Base-by-base conservation (phyloP, 2,888 invertebrate species). In the Trissolcus japonicus region DNA sequence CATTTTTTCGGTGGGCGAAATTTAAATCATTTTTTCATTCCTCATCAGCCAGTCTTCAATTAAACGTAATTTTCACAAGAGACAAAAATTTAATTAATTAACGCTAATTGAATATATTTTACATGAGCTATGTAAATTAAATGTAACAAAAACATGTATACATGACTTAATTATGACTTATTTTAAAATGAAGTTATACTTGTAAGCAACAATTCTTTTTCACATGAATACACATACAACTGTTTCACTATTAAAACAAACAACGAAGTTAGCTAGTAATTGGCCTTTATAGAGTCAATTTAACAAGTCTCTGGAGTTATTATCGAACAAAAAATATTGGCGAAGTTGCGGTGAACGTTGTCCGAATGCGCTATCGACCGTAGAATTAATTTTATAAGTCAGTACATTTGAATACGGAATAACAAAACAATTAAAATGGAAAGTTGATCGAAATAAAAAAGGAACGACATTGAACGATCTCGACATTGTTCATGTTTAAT, bases 271-370 rank as follows among this genome's bases (percentile, higher is more conserved):
- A 67, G 51, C 51, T 16, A 35, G 66, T 56, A 67, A 67, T 67
- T 67, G 66, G 66, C 50, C 57, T 67, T 59, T 67, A 57, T 67
- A 57, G 57, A 67, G 57, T 67, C 66, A 40, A 67, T 67, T 67
- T 67, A 67, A 57, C 66, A 67, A 59, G 57, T 59, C 57, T 57
- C 51, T 59, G 41, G 43, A 67, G 43, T 51, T 41, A 59, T 67
- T 67, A 67, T 67, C 41, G 56, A 56, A 48, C 66, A 57, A 57
- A 21, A 59, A 46, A 16, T 46, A 16, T 43, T 43, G 55, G 29
- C 41, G n/a, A 48, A 46, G 43, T 63, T 65, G 65, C 54, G 19
- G 65, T 19, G 55, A 25, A 48, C 55, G 65, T 55, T 55, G 46
- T 55, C 55, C 35, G 55, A 65, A 63, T 63, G 46, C 63, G 46